Conservation (phyloP, 2,888 invertebrate genomes). For the Brachyopa scutellaris region DNA sequence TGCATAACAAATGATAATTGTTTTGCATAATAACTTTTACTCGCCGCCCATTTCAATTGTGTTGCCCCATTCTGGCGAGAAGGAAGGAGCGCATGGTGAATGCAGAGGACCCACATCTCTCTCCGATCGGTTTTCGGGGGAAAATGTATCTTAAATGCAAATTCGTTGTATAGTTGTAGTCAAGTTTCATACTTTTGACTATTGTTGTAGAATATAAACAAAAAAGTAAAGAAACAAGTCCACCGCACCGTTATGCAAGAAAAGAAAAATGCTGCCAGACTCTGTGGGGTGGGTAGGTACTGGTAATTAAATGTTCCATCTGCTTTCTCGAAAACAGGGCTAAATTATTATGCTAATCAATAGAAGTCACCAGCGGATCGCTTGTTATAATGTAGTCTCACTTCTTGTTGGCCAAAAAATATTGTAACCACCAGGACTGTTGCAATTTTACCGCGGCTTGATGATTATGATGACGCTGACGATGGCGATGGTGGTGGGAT, state of each 20-base stretch:
- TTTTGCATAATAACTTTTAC: slow-evolving; percentile 72
- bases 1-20: slow-evolving; percentile 72
- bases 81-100: no score
- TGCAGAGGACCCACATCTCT: no score
- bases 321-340: slow-evolving; percentile 7
- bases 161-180: slow-evolving; percentile 42
- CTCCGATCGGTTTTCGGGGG: slow-evolving; percentile 14
- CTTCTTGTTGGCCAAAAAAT: slow-evolving; percentile 48
- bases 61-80: not conserved
- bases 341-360: slow-evolving; percentile 58
- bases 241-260: slow-evolving; percentile 21
- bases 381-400: slow-evolving; percentile 19
- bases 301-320: slow-evolving; percentile 58
- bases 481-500: not conserved
- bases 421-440: slow-evolving; percentile 4
- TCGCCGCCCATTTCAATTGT: slow-evolving; percentile 46
- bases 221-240: slow-evolving; percentile 16
- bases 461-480: slow-evolving; percentile 28
- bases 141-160: slow-evolving; percentile 40
- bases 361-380: slow-evolving; percentile 43
- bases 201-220: not conserved
- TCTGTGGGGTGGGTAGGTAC: slow-evolving; percentile 17
- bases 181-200: not conserved
- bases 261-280: not conserved
- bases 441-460: slow-evolving; percentile 29